Base-by-base conservation (phyloP, 2,797 vertebrate genomes). In the Bryconaethiops microstoma region DNA sequence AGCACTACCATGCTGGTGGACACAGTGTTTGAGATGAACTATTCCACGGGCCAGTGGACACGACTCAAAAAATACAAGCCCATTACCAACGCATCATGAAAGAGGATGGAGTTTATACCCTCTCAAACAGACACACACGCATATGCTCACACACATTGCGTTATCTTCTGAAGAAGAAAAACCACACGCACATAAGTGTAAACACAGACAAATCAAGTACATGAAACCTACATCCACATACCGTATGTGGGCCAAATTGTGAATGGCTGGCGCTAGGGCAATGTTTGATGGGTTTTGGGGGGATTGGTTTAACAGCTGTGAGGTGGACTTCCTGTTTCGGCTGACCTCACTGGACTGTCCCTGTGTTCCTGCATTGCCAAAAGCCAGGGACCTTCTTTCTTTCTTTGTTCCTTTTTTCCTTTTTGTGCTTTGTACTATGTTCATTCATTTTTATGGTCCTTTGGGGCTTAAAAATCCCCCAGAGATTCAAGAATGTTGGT, bases 11-110 rank as follows among this genome's bases (percentile, higher is more conserved):
- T 99, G 98, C 92, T 99, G 89, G 98, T 99, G 85, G 98, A 99
- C 92, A 99, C 98, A 0, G 97, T 99, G 88, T 99, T 99, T 82
- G 98, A 99, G 94, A 99, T 99, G 98, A 99, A 99, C 96, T 99
- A 99, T 85, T 96, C 97, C 79, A 99, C 98, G 1, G 98, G 98
- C 87, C 96, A 99, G 94, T 99, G 98, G 98, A 99, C 97, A 65
- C 96, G 97, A 81, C 97, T 99, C 92, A 99, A 99, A 94, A 99
- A 99, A 92, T 98, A 99, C 95, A 99, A 99, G 92, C 97, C 98
- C 86, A 97, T 99, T 92, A 97, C 97, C 90, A 98, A 96, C 8
- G 94, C 93, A 79, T 98, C 98, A 76, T 99, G 95, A 97, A 91
- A 81, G 64, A 78, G 65, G n/a, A 57, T 64, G 71, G 63, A 72